Base-by-base conservation (phyloP, 2,888 invertebrate genomes). In the Drosophila infuscata region DNA sequence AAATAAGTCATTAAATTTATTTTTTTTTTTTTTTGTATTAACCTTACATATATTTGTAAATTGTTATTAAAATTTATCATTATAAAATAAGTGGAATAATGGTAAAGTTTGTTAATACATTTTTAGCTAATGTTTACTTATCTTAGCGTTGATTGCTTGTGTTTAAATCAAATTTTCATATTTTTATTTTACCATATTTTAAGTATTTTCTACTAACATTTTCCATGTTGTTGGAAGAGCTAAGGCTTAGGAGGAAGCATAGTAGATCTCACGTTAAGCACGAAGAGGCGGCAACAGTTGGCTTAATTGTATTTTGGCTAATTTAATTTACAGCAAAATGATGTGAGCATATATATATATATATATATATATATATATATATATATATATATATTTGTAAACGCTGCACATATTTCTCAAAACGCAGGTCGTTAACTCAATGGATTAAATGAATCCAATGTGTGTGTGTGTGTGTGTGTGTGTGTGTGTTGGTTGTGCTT, bases 401-500 rank as follows among this genome's bases (percentile, higher is more conserved):
- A 43, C 33, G 20, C n/a, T n/a, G 25, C 11, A 15, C 43, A 29
- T 20, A 17, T 29, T 32, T 63, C 3, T 12, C 38, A 56, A 8
- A 54, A 54, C 36, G 7, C n/a, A 32, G 9, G 20, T 32, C 35
- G 20, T 36, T 15, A 35, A 36, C 25, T 35, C 20, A 36, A 29
- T 54, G 53, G 33, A n/a, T 35, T 30, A 25, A 43, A 25, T 54
- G 48, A 20, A 7, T 30, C 41, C 41, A 36, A 35, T 33, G 58
- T 56, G 35, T 62, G 52, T 43, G 51, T 25, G 20, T 25, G 20
- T 52, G 38, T 29, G 38, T 7, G 41, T 35, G 58, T 52, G 33
- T 59, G 52, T 43, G 48, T 57, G 35, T 30, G 38, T 12, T 46
- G 53, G 25, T 33, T 65, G 66, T 63, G 66, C 32, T 63, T 78